Conservation (phyloP, 2,797 vertebrate genomes). For the Borostomias antarcticus region DNA sequence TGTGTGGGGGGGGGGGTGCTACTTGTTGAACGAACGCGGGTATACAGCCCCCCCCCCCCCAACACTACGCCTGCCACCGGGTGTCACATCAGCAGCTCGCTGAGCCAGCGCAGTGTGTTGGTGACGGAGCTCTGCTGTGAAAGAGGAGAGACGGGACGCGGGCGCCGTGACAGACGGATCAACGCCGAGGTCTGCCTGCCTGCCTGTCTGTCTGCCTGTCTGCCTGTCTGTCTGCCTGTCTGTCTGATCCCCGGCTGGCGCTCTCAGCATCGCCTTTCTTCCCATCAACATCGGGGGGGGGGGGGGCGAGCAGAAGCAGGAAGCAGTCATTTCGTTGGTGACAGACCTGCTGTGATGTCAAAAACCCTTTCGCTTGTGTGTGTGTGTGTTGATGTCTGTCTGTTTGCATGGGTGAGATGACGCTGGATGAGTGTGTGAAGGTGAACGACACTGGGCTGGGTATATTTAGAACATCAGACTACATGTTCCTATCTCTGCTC, state of each 20-base stretch:
- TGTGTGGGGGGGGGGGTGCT: too few species aligned
- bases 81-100: too few species aligned
- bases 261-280: neutral
- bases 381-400: neutral
- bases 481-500: too few species aligned
- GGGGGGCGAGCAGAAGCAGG: neutral
- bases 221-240: too few species aligned
- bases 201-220: too few species aligned
- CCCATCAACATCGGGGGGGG: neutral
- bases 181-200: too few species aligned
- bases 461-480: too few species aligned
- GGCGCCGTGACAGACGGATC: slow-evolving; percentile 19
- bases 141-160: slow-evolving; percentile 34
- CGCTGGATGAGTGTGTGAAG: neutral
- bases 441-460: too few species aligned
- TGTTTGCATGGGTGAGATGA: neutral
- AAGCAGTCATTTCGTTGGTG: neutral
- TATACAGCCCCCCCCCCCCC: slow-evolving; percentile 48
- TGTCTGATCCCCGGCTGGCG: slow-evolving; percentile 24
- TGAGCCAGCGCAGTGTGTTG: too few species aligned
- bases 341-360: slow-evolving; percentile 1
- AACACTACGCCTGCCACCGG: slow-evolving; percentile 51
- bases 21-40: slow-evolving; percentile 39
- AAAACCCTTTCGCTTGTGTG: neutral
- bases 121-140: neutral